Conservation (phyloP, 2,888 invertebrate species). For the Eurytoma californica region DNA sequence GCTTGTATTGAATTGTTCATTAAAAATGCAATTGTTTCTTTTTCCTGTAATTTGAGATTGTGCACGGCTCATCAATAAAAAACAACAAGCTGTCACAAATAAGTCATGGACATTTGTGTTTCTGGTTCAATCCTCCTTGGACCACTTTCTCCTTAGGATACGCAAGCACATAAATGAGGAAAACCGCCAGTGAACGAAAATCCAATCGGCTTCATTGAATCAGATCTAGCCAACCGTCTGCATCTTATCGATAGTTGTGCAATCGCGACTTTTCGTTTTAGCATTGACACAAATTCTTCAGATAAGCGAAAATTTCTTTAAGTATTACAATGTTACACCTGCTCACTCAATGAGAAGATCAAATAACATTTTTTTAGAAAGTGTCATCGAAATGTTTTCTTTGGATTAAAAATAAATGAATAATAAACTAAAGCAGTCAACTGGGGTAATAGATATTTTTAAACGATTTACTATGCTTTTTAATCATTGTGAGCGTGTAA, state of each 20-base stretch:
- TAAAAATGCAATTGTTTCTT: too few species aligned
- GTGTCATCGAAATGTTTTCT: too few species aligned
- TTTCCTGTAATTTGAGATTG: too few species aligned
- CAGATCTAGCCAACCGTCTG: background rate
- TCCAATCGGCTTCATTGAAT: background rate
- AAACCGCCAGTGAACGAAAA: conserved; percentile 16
- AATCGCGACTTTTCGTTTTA: conserved; percentile 15
- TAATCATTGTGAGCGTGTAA: too few species aligned
- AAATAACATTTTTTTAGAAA: too few species aligned
- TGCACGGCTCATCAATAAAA: background rate
- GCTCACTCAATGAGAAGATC: too few species aligned
- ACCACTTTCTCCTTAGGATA: conserved; percentile 23
- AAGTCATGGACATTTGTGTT: conserved; percentile 27
- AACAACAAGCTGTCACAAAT: conserved; percentile 2
- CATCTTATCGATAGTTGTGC: conserved; percentile 6
- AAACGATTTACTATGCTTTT: too few species aligned
- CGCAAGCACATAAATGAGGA: conserved; percentile 23
- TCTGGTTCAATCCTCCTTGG: conserved; percentile 35
- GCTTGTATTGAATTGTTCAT: too few species aligned
- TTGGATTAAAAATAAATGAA: too few species aligned
- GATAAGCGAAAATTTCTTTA: conserved; percentile 5
- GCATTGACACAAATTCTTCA: conserved; percentile 36
- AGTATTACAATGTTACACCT: background rate
- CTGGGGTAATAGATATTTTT: too few species aligned
- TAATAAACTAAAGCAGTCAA: too few species aligned